These are phyloP conservation scores for Tethea ocularis DNA, from an alignment of 2,888 invertebrate genomes.

Conservation along the genomic window DNA sequence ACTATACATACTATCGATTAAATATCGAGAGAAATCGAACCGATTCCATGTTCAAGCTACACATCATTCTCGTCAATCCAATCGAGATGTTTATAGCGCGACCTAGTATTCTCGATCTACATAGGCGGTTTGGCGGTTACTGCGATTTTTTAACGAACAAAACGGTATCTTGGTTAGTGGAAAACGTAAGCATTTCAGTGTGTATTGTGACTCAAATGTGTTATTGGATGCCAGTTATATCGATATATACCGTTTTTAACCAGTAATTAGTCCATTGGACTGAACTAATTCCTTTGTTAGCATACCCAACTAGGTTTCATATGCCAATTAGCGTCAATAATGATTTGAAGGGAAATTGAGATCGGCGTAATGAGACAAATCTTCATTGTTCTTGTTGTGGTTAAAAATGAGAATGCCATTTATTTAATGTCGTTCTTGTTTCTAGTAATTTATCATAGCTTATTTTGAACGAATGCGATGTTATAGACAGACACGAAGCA, in stretches of 20 bases:
- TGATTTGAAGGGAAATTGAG: constrained; percentile 15
- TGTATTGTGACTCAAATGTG: neutral
- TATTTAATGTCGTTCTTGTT: neutral
- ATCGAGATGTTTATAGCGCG: constrained; percentile 7
- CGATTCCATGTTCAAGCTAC: neutral
- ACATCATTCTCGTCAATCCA: neutral
- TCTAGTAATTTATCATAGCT: neutral
- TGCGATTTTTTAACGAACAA: neutral
- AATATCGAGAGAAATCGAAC: constrained; percentile 3
- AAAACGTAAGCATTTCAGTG: neutral
- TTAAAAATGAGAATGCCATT: neutral
- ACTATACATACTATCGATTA: neutral
- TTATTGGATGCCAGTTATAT: neutral
- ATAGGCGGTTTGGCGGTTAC: constrained; percentile 5
- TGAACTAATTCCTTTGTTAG: constrained; percentile 15
- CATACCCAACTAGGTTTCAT: constrained; percentile 23
- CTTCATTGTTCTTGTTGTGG: neutral
- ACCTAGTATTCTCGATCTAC: constrained; percentile 14
- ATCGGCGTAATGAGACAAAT: constrained; percentile 4
- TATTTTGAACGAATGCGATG: neutral
- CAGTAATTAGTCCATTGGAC: constrained; percentile 23
- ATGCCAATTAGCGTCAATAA: constrained; percentile 25
- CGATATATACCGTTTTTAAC: constrained; percentile 22
- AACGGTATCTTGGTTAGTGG: neutral
- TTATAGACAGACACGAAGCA: neutral